These are phyloP conservation scores for Lymantria monacha DNA, from an alignment of 2,888 invertebrate genomes.

Conservation along the genomic window DNA sequence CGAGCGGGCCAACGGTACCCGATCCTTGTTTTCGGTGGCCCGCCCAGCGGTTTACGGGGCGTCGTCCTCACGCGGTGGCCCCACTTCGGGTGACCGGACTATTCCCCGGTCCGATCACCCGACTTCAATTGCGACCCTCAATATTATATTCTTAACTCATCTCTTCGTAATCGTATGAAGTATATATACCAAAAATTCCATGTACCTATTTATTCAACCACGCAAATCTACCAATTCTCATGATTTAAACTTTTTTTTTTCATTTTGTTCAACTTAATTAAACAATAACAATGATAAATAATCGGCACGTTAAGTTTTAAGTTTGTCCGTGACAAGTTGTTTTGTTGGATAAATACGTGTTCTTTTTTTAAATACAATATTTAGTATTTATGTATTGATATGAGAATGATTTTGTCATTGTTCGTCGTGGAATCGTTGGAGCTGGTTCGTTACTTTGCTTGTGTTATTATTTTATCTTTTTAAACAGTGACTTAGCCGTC, in stretches of 20 bases:
- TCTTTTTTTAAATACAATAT: slow-evolving; percentile 18
- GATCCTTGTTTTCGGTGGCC: no score
- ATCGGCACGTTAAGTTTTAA: slow-evolving; percentile 22
- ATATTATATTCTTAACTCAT: no score
- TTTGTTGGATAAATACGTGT: slow-evolving; percentile 14
- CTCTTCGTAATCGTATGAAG: no score
- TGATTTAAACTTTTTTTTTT: slow-evolving; percentile 7
- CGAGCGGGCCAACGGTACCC: no score
- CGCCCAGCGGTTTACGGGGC: no score
- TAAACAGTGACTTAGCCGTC: no score
- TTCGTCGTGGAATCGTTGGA: slow-evolving; percentile 18
- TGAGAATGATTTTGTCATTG: slow-evolving; percentile 21
- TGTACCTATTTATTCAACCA: not conserved
- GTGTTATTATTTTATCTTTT: not conserved
- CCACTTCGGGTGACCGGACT: no score
- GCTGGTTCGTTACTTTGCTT: slow-evolving; percentile 12
- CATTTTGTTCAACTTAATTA: slow-evolving; percentile 20
- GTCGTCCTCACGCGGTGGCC: no score
- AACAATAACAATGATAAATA: slow-evolving; percentile 14
- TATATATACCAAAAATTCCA: no score
- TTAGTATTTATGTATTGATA: slow-evolving; percentile 29
- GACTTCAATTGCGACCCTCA: no score
- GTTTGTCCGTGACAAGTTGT: slow-evolving; percentile 31
- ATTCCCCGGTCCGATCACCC: no score
- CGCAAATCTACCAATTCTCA: not conserved